phyloP scores from a whole-genome alignment of 2,113 vertebrate genomes.

The Rattus rattus region DNA sequence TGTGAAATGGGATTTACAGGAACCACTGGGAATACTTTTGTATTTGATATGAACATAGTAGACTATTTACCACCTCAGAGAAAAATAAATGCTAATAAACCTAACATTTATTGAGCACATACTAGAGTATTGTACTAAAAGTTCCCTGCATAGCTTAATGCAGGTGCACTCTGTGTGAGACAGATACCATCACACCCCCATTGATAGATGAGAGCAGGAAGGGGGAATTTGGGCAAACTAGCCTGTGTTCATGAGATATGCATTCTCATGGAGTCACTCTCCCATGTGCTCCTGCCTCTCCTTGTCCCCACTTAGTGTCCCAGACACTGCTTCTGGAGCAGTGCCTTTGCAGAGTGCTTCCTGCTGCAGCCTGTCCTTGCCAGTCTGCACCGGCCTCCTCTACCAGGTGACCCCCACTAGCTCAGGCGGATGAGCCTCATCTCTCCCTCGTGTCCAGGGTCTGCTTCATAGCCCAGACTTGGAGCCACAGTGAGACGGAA shows the following conservation, averaged over 20 bases:
- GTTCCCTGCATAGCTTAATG: not conserved
- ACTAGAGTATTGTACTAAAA: not conserved
- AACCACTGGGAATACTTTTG: conserved; percentile 17
- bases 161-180: not conserved
- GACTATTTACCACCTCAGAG: conserved; percentile 21
- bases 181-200: not conserved
- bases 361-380: not conserved
- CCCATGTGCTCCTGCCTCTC: not conserved
- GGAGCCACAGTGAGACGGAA: not conserved
- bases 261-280: not conserved
- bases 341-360: not conserved
- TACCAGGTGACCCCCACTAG: too few species aligned
- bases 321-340: accelerated
- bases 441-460: not conserved
- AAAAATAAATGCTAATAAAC: not conserved
- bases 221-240: not conserved
- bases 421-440: not conserved
- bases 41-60: conserved; percentile 19
- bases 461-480: not conserved
- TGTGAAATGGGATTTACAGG: conserved; percentile 42
- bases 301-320: too few species aligned
- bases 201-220: not conserved
- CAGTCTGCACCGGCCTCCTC: not conserved
- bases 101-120: conserved; percentile 14
- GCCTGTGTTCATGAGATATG: not conserved